Evolutionary conservation across 2,113 vertebrate species (phyloP).

Genomic region (Oxygymnocypris stewartii): DNA sequence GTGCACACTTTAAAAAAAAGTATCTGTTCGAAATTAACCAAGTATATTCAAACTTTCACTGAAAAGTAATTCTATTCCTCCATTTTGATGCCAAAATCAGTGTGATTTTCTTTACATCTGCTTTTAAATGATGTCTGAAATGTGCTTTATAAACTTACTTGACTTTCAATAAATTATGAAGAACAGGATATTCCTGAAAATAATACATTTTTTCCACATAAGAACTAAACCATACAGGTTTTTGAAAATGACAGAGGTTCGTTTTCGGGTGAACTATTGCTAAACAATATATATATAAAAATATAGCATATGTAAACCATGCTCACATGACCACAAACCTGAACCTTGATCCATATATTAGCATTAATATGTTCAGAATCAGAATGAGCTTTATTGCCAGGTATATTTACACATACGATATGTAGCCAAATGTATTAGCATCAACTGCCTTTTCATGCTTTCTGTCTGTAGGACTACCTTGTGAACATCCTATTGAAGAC

Average conservation of each 20-base stretch:
- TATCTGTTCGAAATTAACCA: not conserved
- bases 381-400: too few species aligned
- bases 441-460: not conserved
- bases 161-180: not conserved
- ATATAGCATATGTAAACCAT: not conserved
- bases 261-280: not conserved
- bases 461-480: conserved; percentile 82
- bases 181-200: not conserved
- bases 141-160: not conserved
- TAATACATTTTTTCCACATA: not conserved
- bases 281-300: not conserved
- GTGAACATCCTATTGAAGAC: conserved; percentile 89
- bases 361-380: too few species aligned
- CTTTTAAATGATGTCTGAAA: not conserved
- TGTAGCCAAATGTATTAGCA: not conserved
- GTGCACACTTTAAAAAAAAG: not conserved
- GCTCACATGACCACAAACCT: not conserved
- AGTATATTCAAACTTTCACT: not conserved
- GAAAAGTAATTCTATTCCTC: not conserved
- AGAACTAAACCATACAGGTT: not conserved
- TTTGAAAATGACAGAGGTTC: not conserved
- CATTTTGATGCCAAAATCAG: not conserved
- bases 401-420: too few species aligned
- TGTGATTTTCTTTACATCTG: not conserved
- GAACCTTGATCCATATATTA: not conserved